These are phyloP conservation scores for Parazoanthus atlanticus DNA, from an alignment of 92 coral and sea anemone genomes.

Conservation along the genomic window DNA sequence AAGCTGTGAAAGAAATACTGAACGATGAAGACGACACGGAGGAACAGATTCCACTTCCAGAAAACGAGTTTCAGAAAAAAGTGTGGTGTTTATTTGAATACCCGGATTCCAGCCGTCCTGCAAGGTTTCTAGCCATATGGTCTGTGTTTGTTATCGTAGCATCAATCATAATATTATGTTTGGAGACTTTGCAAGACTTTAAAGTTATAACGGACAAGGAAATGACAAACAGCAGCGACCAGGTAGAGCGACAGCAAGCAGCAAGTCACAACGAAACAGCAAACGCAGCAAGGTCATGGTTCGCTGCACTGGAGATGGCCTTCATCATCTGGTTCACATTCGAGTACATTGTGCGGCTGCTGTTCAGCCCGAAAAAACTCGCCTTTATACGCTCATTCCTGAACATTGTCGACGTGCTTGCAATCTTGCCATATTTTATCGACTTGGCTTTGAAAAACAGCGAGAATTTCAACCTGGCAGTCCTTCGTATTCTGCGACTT, in stretches of 20 bases:
- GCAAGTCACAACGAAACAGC: slow-evolving; percentile 69
- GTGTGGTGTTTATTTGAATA: slow-evolving; percentile 92
- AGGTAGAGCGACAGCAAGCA: slow-evolving; percentile 50
- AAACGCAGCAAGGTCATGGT: slow-evolving; percentile 57
- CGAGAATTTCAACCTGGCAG: slow-evolving; percentile 83
- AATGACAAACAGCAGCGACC: slow-evolving; percentile 65
- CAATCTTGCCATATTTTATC: slow-evolving; percentile 93
- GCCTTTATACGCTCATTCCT: slow-evolving; percentile 81
- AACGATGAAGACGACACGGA: slow-evolving; percentile 81
- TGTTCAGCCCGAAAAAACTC: slow-evolving; percentile 82
- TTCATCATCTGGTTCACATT: slow-evolving; percentile 97
- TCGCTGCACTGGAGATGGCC: slow-evolving; percentile 78
- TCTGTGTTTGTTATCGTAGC: slow-evolving; percentile 91
- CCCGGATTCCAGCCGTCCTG: slow-evolving; percentile 88
- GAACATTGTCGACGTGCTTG: slow-evolving; percentile 92
- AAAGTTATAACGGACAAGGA: slow-evolving; percentile 56
- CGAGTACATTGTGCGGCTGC: slow-evolving; percentile 85
- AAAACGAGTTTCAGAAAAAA: slow-evolving; percentile 64
- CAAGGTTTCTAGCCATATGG: slow-evolving; percentile 83
- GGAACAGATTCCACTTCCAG: slow-evolving; percentile 66
- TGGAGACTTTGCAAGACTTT: slow-evolving; percentile 89
- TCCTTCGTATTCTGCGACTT: slow-evolving; percentile 89
- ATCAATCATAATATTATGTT: slow-evolving; percentile 85
- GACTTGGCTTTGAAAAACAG: slow-evolving; percentile 77
- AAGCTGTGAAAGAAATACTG: slow-evolving; percentile 84